Conservation (phyloP, 2,888 invertebrate genomes). For the Caenorhabditis sp. region DNA sequence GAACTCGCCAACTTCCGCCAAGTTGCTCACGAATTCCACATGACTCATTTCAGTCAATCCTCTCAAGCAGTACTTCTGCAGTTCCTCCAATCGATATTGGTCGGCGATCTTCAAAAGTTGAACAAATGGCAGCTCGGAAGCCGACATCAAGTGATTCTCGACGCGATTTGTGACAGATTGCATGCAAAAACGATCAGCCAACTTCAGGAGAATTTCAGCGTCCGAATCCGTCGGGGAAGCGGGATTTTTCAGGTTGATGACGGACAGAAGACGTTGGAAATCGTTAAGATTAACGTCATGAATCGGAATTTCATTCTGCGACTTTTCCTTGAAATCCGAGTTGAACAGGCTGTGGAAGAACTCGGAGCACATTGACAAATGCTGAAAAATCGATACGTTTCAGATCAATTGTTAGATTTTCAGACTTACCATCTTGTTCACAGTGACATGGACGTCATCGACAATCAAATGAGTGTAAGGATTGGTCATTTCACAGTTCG, state of each 20-base stretch:
- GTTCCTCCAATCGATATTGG: neutral
- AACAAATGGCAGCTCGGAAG: neutral
- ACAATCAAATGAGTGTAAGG: neutral
- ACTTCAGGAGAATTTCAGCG: neutral
- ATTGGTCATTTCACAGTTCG: too few relatives aligned
- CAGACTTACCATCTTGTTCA: neutral
- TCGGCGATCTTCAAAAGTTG: neutral
- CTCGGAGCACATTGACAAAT: constrained; percentile 1
- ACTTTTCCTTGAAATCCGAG: constrained; percentile 20
- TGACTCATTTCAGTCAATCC: too few relatives aligned
- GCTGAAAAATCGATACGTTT: neutral
- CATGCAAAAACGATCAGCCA: constrained; percentile 6
- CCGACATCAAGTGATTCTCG: neutral
- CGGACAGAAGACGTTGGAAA: constrained; percentile 3
- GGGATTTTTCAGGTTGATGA: neutral
- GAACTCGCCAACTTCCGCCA: neutral
- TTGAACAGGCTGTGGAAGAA: constrained; percentile 17
- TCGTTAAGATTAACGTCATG: constrained; percentile 13
- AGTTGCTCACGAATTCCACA: neutral
- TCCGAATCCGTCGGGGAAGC: neutral
- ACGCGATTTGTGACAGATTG: neutral
- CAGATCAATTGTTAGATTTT: neutral
- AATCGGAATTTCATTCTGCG: constrained; percentile 9
- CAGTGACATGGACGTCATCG: neutral
- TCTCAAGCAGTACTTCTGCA: neutral